phyloP scores from a whole-genome alignment of 2,797 vertebrate species.

The Meda fulgida region DNA sequence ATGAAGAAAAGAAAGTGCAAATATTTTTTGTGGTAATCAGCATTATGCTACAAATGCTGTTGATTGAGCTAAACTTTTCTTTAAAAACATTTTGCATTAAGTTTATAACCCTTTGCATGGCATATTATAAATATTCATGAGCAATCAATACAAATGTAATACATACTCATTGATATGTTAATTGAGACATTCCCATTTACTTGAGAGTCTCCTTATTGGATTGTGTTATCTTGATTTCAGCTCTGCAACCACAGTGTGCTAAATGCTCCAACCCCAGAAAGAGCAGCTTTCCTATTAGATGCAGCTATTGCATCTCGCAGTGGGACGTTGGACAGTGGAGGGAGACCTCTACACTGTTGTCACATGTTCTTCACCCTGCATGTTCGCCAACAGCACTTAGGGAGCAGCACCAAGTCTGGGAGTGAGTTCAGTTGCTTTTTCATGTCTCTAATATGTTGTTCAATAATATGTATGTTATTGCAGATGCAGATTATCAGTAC shows the following conservation, averaged over 20 bases:
- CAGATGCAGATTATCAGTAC: neutral
- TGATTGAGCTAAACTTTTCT: neutral
- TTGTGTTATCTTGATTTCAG: conserved; percentile 70
- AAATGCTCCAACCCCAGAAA: conserved; percentile 90
- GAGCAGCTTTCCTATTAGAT: conserved; percentile 92
- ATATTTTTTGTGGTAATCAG: neutral
- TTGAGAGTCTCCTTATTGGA: conserved; percentile 38
- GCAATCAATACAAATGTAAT: conserved; percentile 44
- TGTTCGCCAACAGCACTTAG: conserved; percentile 92
- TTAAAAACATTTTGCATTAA: neutral
- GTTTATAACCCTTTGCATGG: conserved; percentile 22
- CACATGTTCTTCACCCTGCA: conserved; percentile 98
- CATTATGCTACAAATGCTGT: neutral
- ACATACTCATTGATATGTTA: conserved; percentile 46
- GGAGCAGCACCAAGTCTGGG: conserved; percentile 90
- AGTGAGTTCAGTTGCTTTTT: conserved; percentile 65
- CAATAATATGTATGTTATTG: neutral
- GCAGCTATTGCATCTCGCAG: conserved; percentile 88
- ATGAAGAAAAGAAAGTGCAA: neutral
- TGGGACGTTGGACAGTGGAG: conserved; percentile 75
- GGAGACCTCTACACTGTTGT: conserved; percentile 85
- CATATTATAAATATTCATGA: conserved; percentile 42
- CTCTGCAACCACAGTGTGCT: conserved; percentile 93
- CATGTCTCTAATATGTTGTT: neutral
- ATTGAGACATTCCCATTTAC: conserved; percentile 46